These are phyloP conservation scores for Entomyzon cyanotis DNA, from an alignment of 2,113 vertebrate genomes.

Conservation along the genomic window DNA sequence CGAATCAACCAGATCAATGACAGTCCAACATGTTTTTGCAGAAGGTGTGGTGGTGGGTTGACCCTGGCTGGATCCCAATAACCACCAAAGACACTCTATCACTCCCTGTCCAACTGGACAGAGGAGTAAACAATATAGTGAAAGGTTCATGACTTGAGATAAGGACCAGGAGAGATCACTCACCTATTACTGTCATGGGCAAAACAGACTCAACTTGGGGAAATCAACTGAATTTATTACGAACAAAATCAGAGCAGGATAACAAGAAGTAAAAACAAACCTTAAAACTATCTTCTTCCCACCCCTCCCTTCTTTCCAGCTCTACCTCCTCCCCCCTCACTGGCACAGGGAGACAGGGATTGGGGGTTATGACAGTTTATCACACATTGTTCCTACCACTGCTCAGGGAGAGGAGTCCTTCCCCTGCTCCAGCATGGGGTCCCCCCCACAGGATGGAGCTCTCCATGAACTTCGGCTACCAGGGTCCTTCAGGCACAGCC, in stretches of 20 bases:
- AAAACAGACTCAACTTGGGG: neutral
- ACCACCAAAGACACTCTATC: neutral
- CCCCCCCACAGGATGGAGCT: neutral
- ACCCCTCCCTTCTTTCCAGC: neutral
- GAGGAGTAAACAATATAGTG: neutral
- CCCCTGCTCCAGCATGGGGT: neutral
- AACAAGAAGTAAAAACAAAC: neutral
- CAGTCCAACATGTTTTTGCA: neutral
- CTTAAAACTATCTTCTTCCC: neutral
- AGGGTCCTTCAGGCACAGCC: neutral
- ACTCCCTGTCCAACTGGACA: neutral
- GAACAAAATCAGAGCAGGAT: neutral
- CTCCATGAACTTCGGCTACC: neutral
- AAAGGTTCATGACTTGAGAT: neutral
- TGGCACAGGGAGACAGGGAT: neutral
- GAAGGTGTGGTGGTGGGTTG: neutral
- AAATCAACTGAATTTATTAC: neutral
- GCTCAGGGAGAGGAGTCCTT: neutral
- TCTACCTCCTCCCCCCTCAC: neutral
- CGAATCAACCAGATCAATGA: neutral
- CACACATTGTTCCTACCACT: neutral
- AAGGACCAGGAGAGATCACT: neutral
- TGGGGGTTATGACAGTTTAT: neutral
- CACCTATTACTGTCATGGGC: accelerated
- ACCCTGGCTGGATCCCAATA: neutral